phyloP scores from a whole-genome alignment of 2,888 invertebrate species.

The Eremobia ochroleuca region DNA sequence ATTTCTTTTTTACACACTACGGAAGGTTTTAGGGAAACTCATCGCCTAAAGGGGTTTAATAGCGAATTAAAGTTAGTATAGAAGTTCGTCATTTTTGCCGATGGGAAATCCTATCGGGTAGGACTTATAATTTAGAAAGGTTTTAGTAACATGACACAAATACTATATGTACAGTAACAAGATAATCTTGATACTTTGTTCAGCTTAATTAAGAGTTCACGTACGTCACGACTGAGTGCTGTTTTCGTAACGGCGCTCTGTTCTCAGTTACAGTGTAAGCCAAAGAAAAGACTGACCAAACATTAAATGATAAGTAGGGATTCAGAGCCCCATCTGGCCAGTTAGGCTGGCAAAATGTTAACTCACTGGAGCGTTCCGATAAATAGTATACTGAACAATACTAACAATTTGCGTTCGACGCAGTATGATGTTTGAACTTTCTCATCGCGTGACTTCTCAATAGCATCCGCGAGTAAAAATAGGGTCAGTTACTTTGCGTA shows the following conservation, averaged over 20 bases:
- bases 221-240: background rate
- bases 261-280: background rate
- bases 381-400: background rate
- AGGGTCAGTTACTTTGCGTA: slow-evolving; percentile 50
- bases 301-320: background rate
- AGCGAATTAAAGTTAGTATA: no score
- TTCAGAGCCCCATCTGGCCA: background rate
- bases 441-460: background rate
- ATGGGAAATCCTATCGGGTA: no score
- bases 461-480: background rate
- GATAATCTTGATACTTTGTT: slow-evolving; percentile 1
- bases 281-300: background rate
- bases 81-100: no score
- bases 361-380: background rate
- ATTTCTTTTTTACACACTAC: no score
- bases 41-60: no score
- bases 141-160: background rate
- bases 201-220: background rate
- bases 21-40: background rate
- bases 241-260: background rate
- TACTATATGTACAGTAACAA: background rate
- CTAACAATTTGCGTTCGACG: background rate
- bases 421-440: background rate
- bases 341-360: background rate
- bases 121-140: no score